Base-by-base conservation (phyloP, 2,113 vertebrate species). In the Haliaeetus leucogaster region DNA sequence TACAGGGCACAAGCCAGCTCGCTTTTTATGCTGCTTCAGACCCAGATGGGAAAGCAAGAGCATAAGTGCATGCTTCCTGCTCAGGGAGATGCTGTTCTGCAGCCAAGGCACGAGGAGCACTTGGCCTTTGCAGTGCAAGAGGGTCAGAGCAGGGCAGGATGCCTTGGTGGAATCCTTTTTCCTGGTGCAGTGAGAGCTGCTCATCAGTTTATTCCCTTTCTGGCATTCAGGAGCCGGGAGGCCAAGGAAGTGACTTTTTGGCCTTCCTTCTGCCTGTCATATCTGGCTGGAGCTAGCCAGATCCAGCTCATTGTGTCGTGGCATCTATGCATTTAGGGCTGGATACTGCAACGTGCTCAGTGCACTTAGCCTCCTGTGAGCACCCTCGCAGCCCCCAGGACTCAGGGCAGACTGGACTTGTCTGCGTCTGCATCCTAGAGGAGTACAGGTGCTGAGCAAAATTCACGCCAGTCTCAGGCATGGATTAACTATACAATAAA, bases 291-390 rank as follows among this genome's bases (percentile, higher is more conserved):
- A 87, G n/a, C 56, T 48, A 13, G 53, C 27, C 45, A 86, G 62
- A 63, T 40, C 66, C 4, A 56, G 50, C 32, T 50, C 2, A 0
- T 14, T 23, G 19, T 36, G 3, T 67, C 59, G 22, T 1, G 0
- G 65, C 42, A 21, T 90, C 62, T 52, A 1, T 43, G 52, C 22
- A 3, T 72, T 36, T 22, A 6, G 40, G 67, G 71, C 53, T 61
- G 68, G 42, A 16, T 25, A 3, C 12, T 52, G 89, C 82, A 30
- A 22, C 2, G 29, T 38, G 42, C 65, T 43, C 22, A 5, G 34
- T 27, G 56, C 59, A 18, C 27, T 30, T 8, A 7, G 38, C 27
- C 81, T 40, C 32, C 52, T 18, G 9, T 20, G 50, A 67, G 47
- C 72, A 59, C 7, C 29, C 42, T 58, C 58, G 29, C 45, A 7